A percentile compares a stretch with the other conserved stretches of the same genome.
phyloP scores from a whole-genome alignment of 53 echinoderm and acorn worm genomes.

The Astropecten irregularis region DNA sequence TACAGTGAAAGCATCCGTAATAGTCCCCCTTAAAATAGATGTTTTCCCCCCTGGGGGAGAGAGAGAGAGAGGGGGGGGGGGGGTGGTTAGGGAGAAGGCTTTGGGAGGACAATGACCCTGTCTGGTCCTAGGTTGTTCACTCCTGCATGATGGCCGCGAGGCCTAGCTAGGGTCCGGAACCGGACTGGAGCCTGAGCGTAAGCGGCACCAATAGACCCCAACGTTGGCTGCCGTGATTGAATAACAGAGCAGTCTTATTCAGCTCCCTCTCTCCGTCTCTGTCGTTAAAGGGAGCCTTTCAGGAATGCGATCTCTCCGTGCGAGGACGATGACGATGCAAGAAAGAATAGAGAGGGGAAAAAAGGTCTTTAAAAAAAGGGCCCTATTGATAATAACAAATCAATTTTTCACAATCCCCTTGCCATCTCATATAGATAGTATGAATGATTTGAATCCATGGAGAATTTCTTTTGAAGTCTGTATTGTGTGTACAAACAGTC shows the following conservation, averaged over 20 bases:
- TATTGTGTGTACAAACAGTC: no score
- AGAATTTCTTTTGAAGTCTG: no score
- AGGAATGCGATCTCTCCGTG: conserved; percentile 58
- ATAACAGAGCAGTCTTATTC: conserved; percentile 27
- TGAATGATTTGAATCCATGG: no score
- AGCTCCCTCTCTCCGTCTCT: neutral
- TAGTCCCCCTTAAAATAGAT: conserved; percentile 30
- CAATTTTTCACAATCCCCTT: no score
- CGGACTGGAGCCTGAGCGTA: conserved; percentile 50
- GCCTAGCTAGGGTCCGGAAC: conserved; percentile 36
- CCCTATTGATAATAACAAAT: no score
- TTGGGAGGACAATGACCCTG: conserved; percentile 52
- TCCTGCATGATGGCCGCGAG: conserved; percentile 40
- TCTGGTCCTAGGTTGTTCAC: conserved; percentile 60
- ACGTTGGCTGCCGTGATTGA: conserved; percentile 30
- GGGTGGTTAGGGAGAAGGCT: no score
- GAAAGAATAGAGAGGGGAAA: no score
- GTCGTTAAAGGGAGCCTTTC: conserved; percentile 27
- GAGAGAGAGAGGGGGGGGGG: no score
- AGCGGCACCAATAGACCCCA: neutral
- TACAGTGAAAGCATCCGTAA: conserved; percentile 37
- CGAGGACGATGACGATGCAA: no score
- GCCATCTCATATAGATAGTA: no score
- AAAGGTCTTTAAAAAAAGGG: no score
- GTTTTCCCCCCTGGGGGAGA: conserved; percentile 10